These are phyloP conservation scores for Synergus umbraculus DNA, from an alignment of 2,888 invertebrate species.

Conservation along the genomic window DNA sequence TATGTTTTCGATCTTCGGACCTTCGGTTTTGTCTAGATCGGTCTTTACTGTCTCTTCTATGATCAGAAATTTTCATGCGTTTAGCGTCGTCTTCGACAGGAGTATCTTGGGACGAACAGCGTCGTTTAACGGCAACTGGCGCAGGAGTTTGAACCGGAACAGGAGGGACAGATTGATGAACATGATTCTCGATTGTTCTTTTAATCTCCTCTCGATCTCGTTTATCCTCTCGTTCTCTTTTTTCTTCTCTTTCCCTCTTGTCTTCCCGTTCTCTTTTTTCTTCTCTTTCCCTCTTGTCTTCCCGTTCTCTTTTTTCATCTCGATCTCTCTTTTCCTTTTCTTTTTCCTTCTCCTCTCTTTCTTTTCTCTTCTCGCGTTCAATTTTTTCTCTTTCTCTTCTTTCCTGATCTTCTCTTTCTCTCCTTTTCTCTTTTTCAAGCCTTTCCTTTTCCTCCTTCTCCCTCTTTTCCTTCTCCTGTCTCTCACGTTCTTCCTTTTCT, in stretches of 20 bases:
- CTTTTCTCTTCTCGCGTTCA: constrained; percentile 71
- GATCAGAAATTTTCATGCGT: constrained; percentile 81
- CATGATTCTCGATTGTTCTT: constrained; percentile 72
- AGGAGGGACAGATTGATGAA: constrained; percentile 63
- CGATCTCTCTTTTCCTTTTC: constrained; percentile 70
- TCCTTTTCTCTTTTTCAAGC: constrained; percentile 72
- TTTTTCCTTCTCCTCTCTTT: constrained; percentile 77
- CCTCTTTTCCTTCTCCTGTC: constrained; percentile 73
- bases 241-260: constrained; percentile 71
- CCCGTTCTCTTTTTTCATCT: constrained; percentile 76
- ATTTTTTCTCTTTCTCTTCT: constrained; percentile 73
- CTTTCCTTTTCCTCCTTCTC: constrained; percentile 73
- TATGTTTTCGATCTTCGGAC: constrained; percentile 74
- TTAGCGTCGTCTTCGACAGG: constrained; percentile 81
- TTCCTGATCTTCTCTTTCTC: constrained; percentile 70
- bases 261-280: constrained; percentile 74
- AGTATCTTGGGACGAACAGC: constrained; percentile 88
- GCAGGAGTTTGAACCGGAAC: constrained; percentile 78
- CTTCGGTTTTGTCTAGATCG: constrained; percentile 73
- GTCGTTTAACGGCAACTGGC: constrained; percentile 84
- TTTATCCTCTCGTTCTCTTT: constrained; percentile 76
- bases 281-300: constrained; percentile 70
- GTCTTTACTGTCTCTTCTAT: constrained; percentile 86
- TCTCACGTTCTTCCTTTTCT: constrained; percentile 75
- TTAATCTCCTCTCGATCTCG: constrained; percentile 74